Evolutionary conservation across 2,113 vertebrate genomes (phyloP).

Genomic region (Passer domesticus): DNA sequence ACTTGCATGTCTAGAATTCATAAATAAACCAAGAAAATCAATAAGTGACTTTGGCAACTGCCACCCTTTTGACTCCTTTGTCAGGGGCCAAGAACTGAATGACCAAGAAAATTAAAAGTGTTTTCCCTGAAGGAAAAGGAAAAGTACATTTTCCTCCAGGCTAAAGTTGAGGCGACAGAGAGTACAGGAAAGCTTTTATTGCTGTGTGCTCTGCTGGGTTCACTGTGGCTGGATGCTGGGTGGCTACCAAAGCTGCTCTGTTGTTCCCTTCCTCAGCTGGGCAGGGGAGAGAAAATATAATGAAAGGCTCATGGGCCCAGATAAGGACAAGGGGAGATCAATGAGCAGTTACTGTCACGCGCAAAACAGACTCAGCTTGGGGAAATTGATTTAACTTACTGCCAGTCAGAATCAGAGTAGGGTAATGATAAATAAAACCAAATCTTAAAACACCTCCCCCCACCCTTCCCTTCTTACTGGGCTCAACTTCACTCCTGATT

Average conservation of each 20-base stretch:
- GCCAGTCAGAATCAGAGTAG: neutral
- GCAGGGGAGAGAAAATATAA: neutral
- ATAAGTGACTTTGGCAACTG: constrained; percentile 32
- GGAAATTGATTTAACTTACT: neutral
- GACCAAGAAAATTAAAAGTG: constrained; percentile 48
- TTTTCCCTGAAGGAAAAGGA: constrained; percentile 10
- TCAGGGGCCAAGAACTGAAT: constrained; percentile 30
- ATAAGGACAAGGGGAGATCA: neutral
- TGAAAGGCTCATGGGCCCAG: neutral
- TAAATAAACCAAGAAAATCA: constrained; percentile 63
- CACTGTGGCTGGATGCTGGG: neutral
- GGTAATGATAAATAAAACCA: neutral
- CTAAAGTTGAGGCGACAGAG: neutral
- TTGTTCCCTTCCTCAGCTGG: neutral
- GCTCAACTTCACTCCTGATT: neutral
- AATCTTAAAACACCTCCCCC: neutral
- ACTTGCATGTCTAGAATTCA: constrained; percentile 22
- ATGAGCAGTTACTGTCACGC: neutral
- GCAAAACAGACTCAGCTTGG: neutral
- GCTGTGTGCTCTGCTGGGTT: neutral
- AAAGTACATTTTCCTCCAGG: neutral
- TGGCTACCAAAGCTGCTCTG: neutral
- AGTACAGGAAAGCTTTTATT: neutral
- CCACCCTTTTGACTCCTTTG: constrained; percentile 40
- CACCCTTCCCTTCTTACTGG: neutral